These are phyloP conservation scores for Neria commutata DNA, from an alignment of 2,888 invertebrate genomes.

Conservation along the genomic window DNA sequence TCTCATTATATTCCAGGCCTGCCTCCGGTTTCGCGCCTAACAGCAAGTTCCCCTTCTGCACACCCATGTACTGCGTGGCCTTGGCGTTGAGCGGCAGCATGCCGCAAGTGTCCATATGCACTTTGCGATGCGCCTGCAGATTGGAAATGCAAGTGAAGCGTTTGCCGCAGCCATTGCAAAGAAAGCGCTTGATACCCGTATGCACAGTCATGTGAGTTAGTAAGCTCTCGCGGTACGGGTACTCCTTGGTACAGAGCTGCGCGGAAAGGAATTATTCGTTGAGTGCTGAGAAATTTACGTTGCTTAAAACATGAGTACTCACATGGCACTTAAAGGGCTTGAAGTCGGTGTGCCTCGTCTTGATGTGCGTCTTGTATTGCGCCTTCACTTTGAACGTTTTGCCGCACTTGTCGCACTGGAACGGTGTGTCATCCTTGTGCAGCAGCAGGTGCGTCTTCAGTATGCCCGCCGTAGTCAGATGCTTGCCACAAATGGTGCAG, in stretches of 20 bases:
- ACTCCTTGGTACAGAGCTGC: constrained; percentile 60
- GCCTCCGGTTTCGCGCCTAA: constrained; percentile 58
- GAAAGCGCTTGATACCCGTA: constrained; percentile 64
- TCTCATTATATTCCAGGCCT: constrained; percentile 53
- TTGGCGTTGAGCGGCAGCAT: constrained; percentile 56
- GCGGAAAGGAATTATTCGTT: constrained; percentile 17
- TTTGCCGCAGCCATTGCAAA: constrained; percentile 64
- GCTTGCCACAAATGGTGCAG: constrained; percentile 60
- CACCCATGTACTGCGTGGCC: constrained; percentile 58
- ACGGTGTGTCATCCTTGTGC: constrained; percentile 60
- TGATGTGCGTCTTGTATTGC: constrained; percentile 58
- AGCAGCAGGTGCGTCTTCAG: constrained; percentile 62
- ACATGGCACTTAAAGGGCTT: constrained; percentile 64
- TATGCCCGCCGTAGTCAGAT: constrained; percentile 61
- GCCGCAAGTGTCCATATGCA: constrained; percentile 63
- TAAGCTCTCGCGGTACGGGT: constrained; percentile 64
- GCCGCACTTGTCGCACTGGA: constrained; percentile 56
- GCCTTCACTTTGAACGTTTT: constrained; percentile 59
- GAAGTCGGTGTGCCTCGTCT: constrained; percentile 62
- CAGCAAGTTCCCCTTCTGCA: constrained; percentile 55
- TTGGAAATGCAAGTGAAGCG: constrained; percentile 65
- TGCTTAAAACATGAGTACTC: constrained; percentile 28
- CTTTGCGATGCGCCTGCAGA: constrained; percentile 63
- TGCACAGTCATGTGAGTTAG: constrained; percentile 64
- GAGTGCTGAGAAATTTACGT: neutral